A percentile compares a stretch with the other conserved stretches of the same genome.
phyloP scores from a whole-genome alignment of 1,140 invertebrate genomes.

The Lordiphosa clarofinis region DNA sequence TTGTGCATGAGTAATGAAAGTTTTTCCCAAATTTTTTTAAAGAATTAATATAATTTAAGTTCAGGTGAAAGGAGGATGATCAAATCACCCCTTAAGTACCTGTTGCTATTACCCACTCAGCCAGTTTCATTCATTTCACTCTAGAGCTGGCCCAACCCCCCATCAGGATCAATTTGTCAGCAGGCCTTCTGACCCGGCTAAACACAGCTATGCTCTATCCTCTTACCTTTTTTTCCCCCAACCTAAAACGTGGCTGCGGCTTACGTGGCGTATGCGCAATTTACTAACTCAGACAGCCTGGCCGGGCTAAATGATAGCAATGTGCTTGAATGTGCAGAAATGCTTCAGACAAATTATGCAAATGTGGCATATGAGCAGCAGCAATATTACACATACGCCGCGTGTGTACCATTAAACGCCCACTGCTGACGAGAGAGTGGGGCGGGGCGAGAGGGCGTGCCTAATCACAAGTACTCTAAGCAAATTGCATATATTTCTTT shows the following conservation, averaged over 20 bases:
- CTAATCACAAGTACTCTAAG: constrained; percentile 58
- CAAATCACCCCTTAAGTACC: constrained; percentile 9
- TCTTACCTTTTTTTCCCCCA: constrained; percentile 5
- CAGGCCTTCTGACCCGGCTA: constrained; percentile 30
- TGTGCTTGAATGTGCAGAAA: constrained; percentile 49
- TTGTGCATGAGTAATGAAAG: constrained; percentile 26
- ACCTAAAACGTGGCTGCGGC: constrained; percentile 31
- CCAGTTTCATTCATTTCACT: constrained; percentile 36
- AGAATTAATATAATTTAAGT: constrained; percentile 9
- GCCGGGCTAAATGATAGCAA: constrained; percentile 64
- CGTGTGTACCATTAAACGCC: constrained; percentile 63
- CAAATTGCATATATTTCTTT: constrained; percentile 31
- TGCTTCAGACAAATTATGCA: constrained; percentile 63
- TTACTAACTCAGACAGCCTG: constrained; percentile 67
- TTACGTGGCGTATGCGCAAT: constrained; percentile 68
- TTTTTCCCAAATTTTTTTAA: not conserved
- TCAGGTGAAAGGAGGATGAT: not conserved
- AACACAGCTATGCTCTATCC: constrained; percentile 17
- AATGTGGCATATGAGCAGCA: constrained; percentile 63
- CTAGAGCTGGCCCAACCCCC: constrained; percentile 27
- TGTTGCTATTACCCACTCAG: constrained; percentile 24
- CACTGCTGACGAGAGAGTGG: constrained; percentile 16
- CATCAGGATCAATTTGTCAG: constrained; percentile 43
- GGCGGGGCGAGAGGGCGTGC: constrained; percentile 25
- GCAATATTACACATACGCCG: constrained; percentile 69